Conservation (phyloP, 2,888 invertebrate species). For the Digitonthophagus gazella region DNA sequence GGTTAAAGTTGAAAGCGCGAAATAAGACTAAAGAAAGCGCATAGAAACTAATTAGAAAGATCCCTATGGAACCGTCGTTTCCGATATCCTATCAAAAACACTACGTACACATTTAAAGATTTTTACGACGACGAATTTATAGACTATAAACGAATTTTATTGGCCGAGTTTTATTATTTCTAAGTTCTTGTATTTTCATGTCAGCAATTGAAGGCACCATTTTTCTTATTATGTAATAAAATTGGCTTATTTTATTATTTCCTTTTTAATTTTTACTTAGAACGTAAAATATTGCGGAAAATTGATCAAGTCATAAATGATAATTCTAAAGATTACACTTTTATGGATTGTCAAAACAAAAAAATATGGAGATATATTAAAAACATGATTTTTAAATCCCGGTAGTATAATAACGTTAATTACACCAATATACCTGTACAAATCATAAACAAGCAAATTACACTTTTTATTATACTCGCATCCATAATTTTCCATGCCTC, state of each 20-base stretch:
- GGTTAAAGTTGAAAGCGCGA: slow-evolving; percentile 2
- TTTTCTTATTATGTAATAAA: slow-evolving; percentile 50
- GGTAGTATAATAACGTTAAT: neutral
- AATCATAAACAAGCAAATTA: neutral
- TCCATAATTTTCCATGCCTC: neutral
- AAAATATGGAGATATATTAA: neutral
- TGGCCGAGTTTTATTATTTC: slow-evolving; percentile 51
- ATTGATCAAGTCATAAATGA: slow-evolving; percentile 47
- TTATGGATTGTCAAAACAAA: slow-evolving; percentile 25
- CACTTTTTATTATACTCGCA: neutral
- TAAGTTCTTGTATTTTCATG: slow-evolving; percentile 52
- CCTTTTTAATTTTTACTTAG: slow-evolving; percentile 4
- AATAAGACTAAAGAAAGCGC: slow-evolving; percentile 6
- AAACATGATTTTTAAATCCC: neutral
- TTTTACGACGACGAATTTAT: slow-evolving; percentile 51
- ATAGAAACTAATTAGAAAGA: slow-evolving; percentile 25
- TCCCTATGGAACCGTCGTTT: slow-evolving; percentile 40
- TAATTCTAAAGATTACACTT: slow-evolving; percentile 44
- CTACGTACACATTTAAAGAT: slow-evolving; percentile 44
- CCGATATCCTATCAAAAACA: slow-evolving; percentile 45
- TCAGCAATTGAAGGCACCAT: slow-evolving; percentile 50
- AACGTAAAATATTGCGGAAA: slow-evolving; percentile 41
- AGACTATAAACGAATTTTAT: slow-evolving; percentile 51
- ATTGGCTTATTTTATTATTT: slow-evolving; percentile 39
- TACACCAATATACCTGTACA: neutral